phyloP scores from a whole-genome alignment of 1,140 invertebrate species.

The Prorops nasuta region DNA sequence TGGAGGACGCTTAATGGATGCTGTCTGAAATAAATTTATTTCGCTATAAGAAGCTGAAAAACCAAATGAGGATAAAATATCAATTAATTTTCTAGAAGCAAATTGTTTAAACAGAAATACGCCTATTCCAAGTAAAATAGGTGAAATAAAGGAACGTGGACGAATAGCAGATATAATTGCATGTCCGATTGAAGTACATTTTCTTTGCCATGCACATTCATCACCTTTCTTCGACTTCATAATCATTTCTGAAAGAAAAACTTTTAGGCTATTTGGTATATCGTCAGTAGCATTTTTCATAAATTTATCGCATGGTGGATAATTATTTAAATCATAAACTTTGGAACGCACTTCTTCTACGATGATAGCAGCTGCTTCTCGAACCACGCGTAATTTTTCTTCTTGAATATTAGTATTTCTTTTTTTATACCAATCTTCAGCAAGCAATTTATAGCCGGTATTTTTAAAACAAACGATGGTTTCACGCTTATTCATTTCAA shows the following conservation, averaged over 20 bases:
- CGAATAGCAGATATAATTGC: conserved; percentile 6
- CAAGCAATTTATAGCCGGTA: neutral
- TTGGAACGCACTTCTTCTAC: conserved; percentile 23
- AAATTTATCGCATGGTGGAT: conserved; percentile 10
- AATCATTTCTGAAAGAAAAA: no score
- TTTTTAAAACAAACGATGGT: no score
- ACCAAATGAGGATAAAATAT: conserved; percentile 3
- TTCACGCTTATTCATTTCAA: neutral
- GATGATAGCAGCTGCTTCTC: conserved; percentile 28
- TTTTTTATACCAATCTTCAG: conserved; percentile 6
- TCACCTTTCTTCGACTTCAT: no score
- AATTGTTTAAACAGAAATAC: conserved; percentile 5
- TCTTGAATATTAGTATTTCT: conserved; percentile 9
- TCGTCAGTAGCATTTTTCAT: neutral
- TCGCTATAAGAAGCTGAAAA: conserved; percentile 7
- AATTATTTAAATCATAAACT: conserved; percentile 19
- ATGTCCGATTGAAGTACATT: neutral
- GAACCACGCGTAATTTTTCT: conserved; percentile 19
- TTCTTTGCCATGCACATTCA: no score
- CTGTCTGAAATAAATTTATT: conserved; percentile 2
- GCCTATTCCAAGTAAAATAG: conserved; percentile 7
- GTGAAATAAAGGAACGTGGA: conserved; percentile 11
- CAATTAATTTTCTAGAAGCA: conserved; percentile 7
- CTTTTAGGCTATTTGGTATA: conserved; percentile 10
- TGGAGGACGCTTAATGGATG: conserved; percentile 3